Percentiles rank a stretch among this genome's conserved stretches.
These are phyloP conservation scores for Epizoanthus fatuus DNA, from an alignment of 92 coral and sea anemone genomes.

Conservation along the genomic window DNA sequence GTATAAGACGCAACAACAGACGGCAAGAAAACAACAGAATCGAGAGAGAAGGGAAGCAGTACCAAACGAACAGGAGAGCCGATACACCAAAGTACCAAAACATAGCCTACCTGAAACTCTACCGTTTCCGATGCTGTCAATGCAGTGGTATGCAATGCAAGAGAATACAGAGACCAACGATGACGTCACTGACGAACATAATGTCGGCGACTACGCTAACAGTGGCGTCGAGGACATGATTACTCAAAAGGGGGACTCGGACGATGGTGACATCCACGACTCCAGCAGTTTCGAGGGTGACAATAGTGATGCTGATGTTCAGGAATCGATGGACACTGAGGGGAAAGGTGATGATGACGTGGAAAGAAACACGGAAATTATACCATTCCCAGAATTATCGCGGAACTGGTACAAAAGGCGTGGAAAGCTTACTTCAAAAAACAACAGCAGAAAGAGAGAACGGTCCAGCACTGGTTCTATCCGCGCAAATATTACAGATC, in stretches of 20 bases:
- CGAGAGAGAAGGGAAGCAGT: not conserved
- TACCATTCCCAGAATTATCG: slow-evolving; percentile 20
- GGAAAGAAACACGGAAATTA: too few relatives aligned
- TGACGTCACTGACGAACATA: too few relatives aligned
- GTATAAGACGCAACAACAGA: not conserved
- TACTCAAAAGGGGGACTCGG: too few relatives aligned
- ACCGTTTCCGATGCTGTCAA: slow-evolving; percentile 31
- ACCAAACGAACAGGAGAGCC: not conserved
- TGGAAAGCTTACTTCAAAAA: slow-evolving; percentile 34
- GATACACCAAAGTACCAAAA: not conserved
- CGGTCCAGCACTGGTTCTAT: slow-evolving; percentile 13
- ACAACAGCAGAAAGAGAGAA: slow-evolving; percentile 14
- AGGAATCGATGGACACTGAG: not conserved
- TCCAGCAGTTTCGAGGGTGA: too few relatives aligned
- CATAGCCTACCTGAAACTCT: not conserved
- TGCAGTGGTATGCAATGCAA: slow-evolving; percentile 15
- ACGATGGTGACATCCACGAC: too few relatives aligned
- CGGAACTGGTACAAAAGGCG: slow-evolving; percentile 39
- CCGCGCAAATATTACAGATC: slow-evolving; percentile 5
- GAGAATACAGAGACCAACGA: too few relatives aligned
- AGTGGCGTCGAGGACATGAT: too few relatives aligned
- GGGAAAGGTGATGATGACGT: too few relatives aligned
- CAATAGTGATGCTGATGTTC: not conserved
- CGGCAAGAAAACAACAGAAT: not conserved
- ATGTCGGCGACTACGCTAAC: too few relatives aligned